phyloP scores from a whole-genome alignment of 2,888 invertebrate species.

The Acanthosoma haemorrhoidale region DNA sequence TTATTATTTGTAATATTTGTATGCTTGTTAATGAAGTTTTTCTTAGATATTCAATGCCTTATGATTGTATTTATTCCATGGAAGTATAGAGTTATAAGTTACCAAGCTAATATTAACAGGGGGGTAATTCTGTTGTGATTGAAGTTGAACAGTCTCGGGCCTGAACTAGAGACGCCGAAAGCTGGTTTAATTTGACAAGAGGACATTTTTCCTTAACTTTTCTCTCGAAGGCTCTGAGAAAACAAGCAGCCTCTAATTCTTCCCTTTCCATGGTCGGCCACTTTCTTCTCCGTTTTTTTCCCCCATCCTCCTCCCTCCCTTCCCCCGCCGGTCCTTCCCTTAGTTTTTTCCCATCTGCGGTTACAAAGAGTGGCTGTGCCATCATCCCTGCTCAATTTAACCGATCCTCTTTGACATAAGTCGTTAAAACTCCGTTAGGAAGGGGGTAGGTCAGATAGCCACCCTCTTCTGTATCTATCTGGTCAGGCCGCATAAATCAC shows the following conservation, averaged over 20 bases:
- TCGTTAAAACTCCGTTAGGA: slow-evolving; percentile 6
- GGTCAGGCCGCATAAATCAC: background rate
- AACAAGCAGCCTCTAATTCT: background rate
- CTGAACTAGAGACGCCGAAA: background rate
- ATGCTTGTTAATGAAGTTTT: no score
- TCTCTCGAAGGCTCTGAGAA: no score
- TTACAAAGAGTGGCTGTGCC: slow-evolving; percentile 5
- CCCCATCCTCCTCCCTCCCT: background rate
- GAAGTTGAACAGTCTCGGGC: no score
- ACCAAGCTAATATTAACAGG: no score
- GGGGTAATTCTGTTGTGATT: no score
- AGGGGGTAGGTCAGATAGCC: background rate
- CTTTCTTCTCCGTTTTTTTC: background rate
- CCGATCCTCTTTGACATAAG: slow-evolving; percentile 7
- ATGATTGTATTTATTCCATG: no score
- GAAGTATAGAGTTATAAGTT: no score
- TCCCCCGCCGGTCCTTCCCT: background rate
- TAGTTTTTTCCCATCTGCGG: background rate
- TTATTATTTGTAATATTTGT: no score
- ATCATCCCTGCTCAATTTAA: slow-evolving; percentile 5
- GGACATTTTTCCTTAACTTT: background rate
- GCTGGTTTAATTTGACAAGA: background rate
- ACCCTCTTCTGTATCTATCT: background rate
- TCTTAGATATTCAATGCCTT: no score
- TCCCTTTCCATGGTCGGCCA: background rate